Percentiles rank a stretch among this genome's conserved stretches.
Conservation (phyloP, 1,140 invertebrate genomes). For the Pygmarrhopalites habei region DNA sequence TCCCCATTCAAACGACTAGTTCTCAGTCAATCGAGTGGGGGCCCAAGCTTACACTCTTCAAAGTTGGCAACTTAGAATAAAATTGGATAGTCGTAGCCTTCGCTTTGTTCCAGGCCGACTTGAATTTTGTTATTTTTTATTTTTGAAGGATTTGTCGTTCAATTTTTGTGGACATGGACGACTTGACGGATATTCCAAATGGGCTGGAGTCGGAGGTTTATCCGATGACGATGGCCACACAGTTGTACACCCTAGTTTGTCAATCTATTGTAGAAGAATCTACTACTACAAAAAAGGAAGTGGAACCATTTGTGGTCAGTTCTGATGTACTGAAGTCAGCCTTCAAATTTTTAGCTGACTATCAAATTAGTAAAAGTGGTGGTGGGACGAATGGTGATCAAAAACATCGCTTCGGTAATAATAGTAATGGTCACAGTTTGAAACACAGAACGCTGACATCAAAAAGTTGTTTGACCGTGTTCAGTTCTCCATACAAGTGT, state of each 20-base stretch:
- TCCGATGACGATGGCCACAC: background rate
- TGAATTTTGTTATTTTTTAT: no score
- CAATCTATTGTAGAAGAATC: background rate
- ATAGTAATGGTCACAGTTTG: background rate
- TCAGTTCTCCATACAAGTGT: conserved; percentile 11
- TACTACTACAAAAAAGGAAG: background rate
- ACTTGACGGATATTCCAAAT: no score
- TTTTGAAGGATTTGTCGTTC: no score
- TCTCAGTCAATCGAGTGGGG: no score
- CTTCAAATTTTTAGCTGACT: conserved; percentile 5
- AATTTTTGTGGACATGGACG: no score
- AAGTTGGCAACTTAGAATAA: background rate
- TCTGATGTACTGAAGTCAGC: background rate
- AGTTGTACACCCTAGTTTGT: conserved; percentile 2
- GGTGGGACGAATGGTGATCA: background rate
- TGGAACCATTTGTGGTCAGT: background rate
- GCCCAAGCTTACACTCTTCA: background rate
- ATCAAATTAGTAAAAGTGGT: background rate
- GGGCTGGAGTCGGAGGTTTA: background rate
- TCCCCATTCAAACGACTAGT: no score
- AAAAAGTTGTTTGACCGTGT: conserved; percentile 17
- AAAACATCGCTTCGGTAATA: background rate
- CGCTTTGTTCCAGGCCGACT: no score
- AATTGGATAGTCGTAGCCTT: background rate
- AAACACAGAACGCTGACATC: no score